These are phyloP conservation scores for Elysia crispata DNA, from an alignment of 2,888 invertebrate species.

Conservation along the genomic window DNA sequence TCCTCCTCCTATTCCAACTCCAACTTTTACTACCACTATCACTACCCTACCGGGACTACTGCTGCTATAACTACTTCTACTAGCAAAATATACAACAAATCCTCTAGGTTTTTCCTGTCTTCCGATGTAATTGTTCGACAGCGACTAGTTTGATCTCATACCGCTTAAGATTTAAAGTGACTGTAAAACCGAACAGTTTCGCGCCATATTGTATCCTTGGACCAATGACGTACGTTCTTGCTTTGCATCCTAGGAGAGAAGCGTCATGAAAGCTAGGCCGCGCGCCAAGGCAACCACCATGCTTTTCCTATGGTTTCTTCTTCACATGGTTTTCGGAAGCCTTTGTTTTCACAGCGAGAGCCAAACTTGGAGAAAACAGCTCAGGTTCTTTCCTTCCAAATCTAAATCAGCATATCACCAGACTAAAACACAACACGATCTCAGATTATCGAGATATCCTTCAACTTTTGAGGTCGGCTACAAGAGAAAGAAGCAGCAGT, in stretches of 20 bases:
- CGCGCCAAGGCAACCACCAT: slow-evolving; percentile 35
- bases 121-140: too few species aligned
- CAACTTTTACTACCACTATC: too few species aligned
- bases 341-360: not conserved
- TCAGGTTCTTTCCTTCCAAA: too few species aligned
- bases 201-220: slow-evolving; percentile 36
- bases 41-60: not conserved
- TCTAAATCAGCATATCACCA: too few species aligned
- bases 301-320: not conserved
- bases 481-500: too few species aligned
- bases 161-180: not conserved
- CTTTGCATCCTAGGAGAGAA: slow-evolving; percentile 41
- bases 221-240: slow-evolving; percentile 30
- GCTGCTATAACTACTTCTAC: too few species aligned
- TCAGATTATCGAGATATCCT: too few species aligned
- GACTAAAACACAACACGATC: too few species aligned
- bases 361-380: not conserved
- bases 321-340: not conserved
- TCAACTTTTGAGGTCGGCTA: too few species aligned
- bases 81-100: too few species aligned
- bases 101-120: too few species aligned
- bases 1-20: too few species aligned
- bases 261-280: slow-evolving; percentile 27
- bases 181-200: not conserved
- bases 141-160: not conserved